These are phyloP conservation scores for Cichlasoma orientale DNA, from an alignment of 2,797 vertebrate genomes.

Conservation along the genomic window DNA sequence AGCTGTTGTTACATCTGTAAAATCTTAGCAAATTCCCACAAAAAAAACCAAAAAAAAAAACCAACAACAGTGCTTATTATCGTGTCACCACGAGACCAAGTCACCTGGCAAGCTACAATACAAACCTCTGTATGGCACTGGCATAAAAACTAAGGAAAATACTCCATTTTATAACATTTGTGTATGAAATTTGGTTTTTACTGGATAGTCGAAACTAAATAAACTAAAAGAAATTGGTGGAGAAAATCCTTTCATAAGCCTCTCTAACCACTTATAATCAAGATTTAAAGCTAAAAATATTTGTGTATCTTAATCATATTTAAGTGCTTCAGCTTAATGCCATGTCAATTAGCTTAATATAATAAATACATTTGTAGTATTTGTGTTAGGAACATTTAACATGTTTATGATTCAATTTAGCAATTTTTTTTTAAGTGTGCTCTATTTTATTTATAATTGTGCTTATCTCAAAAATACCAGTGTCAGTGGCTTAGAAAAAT, in stretches of 20 bases:
- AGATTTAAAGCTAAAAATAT: slow-evolving; percentile 10
- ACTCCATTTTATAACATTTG: not conserved
- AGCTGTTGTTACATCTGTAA: not conserved
- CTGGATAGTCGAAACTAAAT: not conserved
- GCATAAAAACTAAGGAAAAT: not conserved
- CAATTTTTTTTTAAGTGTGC: not conserved
- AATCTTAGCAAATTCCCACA: slow-evolving; percentile 1
- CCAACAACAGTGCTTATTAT: not conserved
- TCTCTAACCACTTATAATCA: not conserved
- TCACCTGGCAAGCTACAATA: not conserved
- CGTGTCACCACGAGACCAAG: not conserved
- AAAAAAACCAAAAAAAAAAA: accelerated
- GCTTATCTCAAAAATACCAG: not conserved
- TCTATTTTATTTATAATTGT: not conserved
- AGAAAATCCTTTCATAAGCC: not conserved
- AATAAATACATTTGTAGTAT: not conserved
- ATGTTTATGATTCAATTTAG: not conserved
- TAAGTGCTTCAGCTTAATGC: not conserved
- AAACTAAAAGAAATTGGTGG: not conserved
- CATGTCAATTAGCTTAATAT: not conserved
- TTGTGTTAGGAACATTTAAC: not conserved
- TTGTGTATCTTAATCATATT: not conserved
- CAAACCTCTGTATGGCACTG: not conserved
- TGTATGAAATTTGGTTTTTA: not conserved
- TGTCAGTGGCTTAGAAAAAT: not conserved